These are phyloP conservation scores for Poecile montanus DNA, from an alignment of 2,797 vertebrate species.

Conservation along the genomic window DNA sequence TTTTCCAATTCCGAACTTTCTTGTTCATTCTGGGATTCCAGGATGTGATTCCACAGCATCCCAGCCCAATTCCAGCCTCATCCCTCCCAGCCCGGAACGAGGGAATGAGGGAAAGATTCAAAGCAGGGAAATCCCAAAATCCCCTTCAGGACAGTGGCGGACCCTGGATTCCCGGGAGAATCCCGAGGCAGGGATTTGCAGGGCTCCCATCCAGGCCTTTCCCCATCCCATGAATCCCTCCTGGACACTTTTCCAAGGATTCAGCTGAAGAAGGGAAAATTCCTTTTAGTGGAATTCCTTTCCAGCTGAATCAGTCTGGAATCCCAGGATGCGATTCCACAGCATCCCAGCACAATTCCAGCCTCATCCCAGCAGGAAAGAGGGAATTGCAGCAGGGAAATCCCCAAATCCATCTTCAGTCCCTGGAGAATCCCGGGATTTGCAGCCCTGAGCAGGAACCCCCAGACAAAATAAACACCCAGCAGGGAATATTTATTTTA, in stretches of 20 bases:
- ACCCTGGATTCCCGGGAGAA: not conserved
- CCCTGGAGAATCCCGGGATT: not conserved
- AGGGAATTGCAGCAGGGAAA: not conserved
- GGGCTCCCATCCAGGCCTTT: too few species aligned
- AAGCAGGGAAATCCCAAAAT: not conserved
- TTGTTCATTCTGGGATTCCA: not conserved
- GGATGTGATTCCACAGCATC: not conserved
- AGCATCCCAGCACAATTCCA: not conserved
- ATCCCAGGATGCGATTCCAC: not conserved
- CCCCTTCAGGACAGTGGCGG: not conserved
- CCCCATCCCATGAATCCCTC: not conserved
- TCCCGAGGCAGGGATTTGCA: not conserved
- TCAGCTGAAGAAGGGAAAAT: not conserved
- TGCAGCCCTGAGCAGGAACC: not conserved
- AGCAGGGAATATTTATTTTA: slow-evolving; percentile 41
- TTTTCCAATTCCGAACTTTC: too few species aligned
- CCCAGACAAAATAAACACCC: slow-evolving; percentile 35
- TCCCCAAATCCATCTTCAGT: not conserved
- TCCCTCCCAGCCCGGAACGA: not conserved
- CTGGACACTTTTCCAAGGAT: not conserved
- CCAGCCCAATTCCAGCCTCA: not conserved
- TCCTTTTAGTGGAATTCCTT: not conserved
- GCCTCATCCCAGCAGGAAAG: not conserved
- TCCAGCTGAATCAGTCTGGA: not conserved
- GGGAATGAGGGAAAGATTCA: not conserved